Conservation (phyloP, 2,888 invertebrate species). For the Nephrocerus scutellatus region DNA sequence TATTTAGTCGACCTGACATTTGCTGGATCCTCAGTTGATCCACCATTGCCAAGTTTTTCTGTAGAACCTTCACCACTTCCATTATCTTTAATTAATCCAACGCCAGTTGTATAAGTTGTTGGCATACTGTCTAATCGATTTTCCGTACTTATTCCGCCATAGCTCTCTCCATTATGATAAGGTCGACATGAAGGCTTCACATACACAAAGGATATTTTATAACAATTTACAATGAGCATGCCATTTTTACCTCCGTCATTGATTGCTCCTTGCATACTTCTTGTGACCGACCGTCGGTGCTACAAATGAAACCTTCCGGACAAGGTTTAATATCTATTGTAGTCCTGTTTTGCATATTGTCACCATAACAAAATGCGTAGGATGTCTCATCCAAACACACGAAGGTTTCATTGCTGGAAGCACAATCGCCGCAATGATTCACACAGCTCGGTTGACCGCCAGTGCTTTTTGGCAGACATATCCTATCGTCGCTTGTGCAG, state of each 20-base stretch:
- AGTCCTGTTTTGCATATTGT: not conserved
- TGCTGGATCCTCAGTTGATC: too few relatives aligned
- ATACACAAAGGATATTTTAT: too few relatives aligned
- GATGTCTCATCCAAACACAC: slow-evolving; percentile 5
- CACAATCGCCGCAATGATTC: slow-evolving; percentile 6
- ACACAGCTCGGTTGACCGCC: not conserved
- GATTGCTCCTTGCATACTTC: not conserved
- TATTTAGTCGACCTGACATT: too few relatives aligned
- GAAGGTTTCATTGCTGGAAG: not conserved
- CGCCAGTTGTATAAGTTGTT: too few relatives aligned
- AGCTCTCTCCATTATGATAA: too few relatives aligned
- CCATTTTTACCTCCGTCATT: slow-evolving; percentile 5
- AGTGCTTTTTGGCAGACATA: not conserved
- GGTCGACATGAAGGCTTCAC: too few relatives aligned
- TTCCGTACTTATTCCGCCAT: too few relatives aligned
- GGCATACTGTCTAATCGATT: too few relatives aligned
- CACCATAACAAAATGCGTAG: slow-evolving; percentile 8
- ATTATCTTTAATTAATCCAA: too few relatives aligned
- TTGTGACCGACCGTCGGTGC: not conserved
- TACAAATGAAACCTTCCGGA: slow-evolving; percentile 2
- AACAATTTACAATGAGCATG: too few relatives aligned
- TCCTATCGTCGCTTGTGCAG: slow-evolving; percentile 1
- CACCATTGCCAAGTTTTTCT: too few relatives aligned
- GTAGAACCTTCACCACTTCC: too few relatives aligned
- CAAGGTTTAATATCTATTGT: slow-evolving; percentile 4